These are phyloP conservation scores for Gymnothorax reevesii DNA, from an alignment of 2,797 vertebrate genomes.

Conservation along the genomic window DNA sequence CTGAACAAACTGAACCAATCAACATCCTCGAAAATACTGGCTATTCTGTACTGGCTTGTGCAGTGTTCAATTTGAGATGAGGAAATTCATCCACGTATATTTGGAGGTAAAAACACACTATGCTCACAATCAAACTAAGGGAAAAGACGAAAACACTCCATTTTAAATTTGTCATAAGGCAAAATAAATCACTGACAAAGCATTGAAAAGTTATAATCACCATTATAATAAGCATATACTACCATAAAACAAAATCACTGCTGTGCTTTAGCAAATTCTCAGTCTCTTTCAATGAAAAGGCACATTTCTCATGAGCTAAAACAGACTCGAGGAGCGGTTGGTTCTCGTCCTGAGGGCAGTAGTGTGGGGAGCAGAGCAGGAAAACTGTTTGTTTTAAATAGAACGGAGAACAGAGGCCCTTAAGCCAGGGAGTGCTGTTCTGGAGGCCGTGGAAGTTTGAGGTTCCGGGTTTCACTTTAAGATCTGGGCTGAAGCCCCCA, in stretches of 20 bases:
- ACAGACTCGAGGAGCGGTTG: not conserved
- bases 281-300: not conserved
- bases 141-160: too few relatives aligned
- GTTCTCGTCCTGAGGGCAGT: not conserved
- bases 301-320: not conserved
- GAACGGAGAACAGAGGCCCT: not conserved
- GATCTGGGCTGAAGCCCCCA: conserved; percentile 13
- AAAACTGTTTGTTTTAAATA: conserved; percentile 10
- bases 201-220: not conserved
- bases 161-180: not conserved
- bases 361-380: not conserved
- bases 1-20: not conserved
- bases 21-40: not conserved
- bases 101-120: not conserved
- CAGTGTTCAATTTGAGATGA: not conserved
- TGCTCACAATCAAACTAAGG: not conserved
- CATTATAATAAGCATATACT: not conserved
- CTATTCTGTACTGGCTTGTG: not conserved
- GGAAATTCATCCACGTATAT: not conserved
- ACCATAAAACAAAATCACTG: not conserved
- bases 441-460: conserved; percentile 6
- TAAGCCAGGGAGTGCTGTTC: not conserved
- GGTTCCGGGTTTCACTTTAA: not conserved
- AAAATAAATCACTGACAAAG: not conserved
- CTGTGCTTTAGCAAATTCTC: not conserved